Conservation (phyloP, 1,140 invertebrate species). For the Drosophila lini region DNA sequence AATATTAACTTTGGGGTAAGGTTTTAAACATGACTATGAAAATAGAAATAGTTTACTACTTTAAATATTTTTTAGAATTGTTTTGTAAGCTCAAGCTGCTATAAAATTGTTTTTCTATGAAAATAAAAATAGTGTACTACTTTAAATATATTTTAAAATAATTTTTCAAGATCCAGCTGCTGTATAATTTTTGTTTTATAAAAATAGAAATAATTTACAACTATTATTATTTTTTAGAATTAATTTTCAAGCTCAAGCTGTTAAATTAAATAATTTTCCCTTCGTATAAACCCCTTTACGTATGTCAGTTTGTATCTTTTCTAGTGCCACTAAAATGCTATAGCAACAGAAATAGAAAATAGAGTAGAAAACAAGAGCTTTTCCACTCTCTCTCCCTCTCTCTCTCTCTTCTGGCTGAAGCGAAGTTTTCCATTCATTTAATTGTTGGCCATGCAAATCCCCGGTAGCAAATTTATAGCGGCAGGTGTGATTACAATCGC, state of each 20-base stretch:
- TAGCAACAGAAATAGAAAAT: constrained; percentile 28
- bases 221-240: background rate
- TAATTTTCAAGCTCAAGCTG: background rate
- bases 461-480: constrained; percentile 62
- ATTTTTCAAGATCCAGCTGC: background rate
- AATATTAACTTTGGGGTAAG: background rate
- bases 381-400: background rate
- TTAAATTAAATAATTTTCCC: background rate
- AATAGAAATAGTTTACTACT: too few relatives aligned
- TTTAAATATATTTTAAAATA: background rate
- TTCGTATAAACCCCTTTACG: background rate
- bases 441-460: constrained; percentile 70
- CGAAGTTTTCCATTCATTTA: constrained; percentile 70
- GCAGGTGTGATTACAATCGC: constrained; percentile 72
- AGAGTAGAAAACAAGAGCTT: constrained; percentile 43
- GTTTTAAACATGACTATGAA: too few relatives aligned
- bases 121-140: too few relatives aligned
- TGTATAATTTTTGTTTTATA: too few relatives aligned
- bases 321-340: constrained; percentile 13
- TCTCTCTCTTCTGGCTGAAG: background rate
- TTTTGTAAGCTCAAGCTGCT: too few relatives aligned
- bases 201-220: too few relatives aligned
- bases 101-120: too few relatives aligned
- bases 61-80: too few relatives aligned
- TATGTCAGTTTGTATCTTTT: background rate